Percentiles rank a stretch among this genome's conserved stretches.
Evolutionary conservation across 2,888 invertebrate genomes (phyloP).

Genomic region (Euplagia quadripunctaria): DNA sequence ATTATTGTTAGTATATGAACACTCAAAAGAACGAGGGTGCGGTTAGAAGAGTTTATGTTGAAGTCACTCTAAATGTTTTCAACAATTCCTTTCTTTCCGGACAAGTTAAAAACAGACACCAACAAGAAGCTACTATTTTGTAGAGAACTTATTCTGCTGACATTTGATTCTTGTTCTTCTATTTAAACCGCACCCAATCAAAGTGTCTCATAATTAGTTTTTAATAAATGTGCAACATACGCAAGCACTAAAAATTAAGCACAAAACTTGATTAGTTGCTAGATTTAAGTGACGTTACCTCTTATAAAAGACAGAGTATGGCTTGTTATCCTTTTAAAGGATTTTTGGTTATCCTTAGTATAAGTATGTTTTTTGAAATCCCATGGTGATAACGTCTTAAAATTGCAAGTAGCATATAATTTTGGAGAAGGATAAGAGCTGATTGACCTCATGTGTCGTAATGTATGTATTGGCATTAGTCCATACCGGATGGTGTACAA

Average conservation of each 20-base stretch:
- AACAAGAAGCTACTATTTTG: too few relatives aligned
- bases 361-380: conserved; percentile 72
- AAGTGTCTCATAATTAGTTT: conserved; percentile 28
- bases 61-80: neutral
- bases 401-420: conserved; percentile 31
- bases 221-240: conserved; percentile 58
- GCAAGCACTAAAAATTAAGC: conserved; percentile 74
- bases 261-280: conserved; percentile 71
- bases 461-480: too few relatives aligned
- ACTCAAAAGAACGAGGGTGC: conserved; percentile 23
- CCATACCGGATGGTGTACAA: neutral
- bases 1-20: conserved; percentile 51
- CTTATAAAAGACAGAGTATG: conserved; percentile 79
- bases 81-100: too few relatives aligned
- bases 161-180: neutral
- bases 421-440: conserved; percentile 24
- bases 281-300: conserved; percentile 75
- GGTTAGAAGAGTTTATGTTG: conserved; percentile 21
- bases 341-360: conserved; percentile 75
- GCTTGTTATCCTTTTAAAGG: conserved; percentile 86
- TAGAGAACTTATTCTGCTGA: neutral
- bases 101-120: neutral
- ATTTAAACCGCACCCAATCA: conserved; percentile 27
- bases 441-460: conserved; percentile 6
- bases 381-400: conserved; percentile 45